Evolutionary conservation across 1,140 invertebrate species (phyloP), one percentile per base, ranked within the genome.

Genomic region (Pseudobourletiella spinata): DNA sequence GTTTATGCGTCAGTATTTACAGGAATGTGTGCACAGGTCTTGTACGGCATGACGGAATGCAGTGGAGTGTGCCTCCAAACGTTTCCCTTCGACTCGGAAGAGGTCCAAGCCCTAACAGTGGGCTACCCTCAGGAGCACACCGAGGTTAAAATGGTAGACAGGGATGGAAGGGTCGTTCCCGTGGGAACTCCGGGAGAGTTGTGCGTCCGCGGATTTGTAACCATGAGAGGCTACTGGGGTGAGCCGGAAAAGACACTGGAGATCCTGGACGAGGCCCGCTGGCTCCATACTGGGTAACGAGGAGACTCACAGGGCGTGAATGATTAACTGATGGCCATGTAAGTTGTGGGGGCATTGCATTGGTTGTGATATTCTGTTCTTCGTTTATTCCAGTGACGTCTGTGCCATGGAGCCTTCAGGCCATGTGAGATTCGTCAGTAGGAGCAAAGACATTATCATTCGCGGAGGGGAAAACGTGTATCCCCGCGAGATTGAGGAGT

Each of bases 231-330:
- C n/a, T n/a, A n/a, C n/a, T n/a, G n/a, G n/a, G n/a, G n/a, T n/a
- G n/a, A n/a, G n/a, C n/a, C n/a, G n/a, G 77, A 76, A 2, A 82
- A 81, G 72, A 85, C 82, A 0, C 70, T 71, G 16, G 78, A 83
- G 62, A 82, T 81, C 0, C 78, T 95, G 1, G 79, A 77, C 11
- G 58, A 76, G 3, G 87, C 89, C 39, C 77, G 83, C n/a, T 98
- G 95, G 95, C 79, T 95, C 8, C 83, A 83, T 70, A 95, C 91
- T n/a, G 95, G 93, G 88, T 91, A 80, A 79, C n/a, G 3, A 20
- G n/a, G n/a, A 20, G n/a, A 46, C n/a, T 20, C 24, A 46, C 43
- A 46, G 24, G n/a, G n/a, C n/a, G 24, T 20, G 24, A 46, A 8
- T 16, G n/a, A 39, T 39, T 39, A 11, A 11, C 8, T 11, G 8